These are phyloP conservation scores for Brachyrhaphis roseni DNA, from an alignment of 2,797 vertebrate genomes.

Conservation along the genomic window DNA sequence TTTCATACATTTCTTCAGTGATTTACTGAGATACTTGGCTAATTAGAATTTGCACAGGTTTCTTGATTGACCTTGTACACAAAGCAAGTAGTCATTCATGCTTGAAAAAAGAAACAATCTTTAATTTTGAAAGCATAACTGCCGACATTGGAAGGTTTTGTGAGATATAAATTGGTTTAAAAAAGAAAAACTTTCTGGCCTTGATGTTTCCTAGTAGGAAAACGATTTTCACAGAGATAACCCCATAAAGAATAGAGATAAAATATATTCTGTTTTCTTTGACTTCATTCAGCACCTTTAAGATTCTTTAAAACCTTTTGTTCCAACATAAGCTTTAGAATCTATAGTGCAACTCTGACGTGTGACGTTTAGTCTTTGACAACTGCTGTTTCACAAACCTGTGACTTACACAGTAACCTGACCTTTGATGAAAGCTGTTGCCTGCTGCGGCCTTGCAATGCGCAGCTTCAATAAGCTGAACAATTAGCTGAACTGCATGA, in stretches of 20 bases:
- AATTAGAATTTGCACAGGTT: conserved; percentile 7
- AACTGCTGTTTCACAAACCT: not conserved
- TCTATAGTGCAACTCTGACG: not conserved
- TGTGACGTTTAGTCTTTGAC: not conserved
- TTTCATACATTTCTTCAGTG: conserved; percentile 2
- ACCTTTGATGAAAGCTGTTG: not conserved
- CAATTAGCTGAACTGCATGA: not conserved
- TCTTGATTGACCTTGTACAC: conserved; percentile 3
- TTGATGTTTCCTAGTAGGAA: not conserved
- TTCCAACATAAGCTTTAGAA: not conserved
- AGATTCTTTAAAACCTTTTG: not conserved
- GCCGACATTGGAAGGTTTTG: not conserved
- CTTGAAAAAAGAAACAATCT: not conserved
- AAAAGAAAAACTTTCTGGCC: not conserved
- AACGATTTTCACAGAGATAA: not conserved
- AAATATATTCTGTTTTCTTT: not conserved
- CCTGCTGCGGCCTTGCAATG: not conserved
- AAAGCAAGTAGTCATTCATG: conserved; percentile 21
- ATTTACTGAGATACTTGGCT: conserved; percentile 7
- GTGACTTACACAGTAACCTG: not conserved
- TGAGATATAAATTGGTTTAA: not conserved
- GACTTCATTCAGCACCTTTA: not conserved
- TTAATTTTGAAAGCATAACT: conserved; percentile 14
- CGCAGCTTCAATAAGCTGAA: not conserved
- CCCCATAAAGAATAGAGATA: not conserved